Percentiles rank a stretch among this genome's conserved stretches.
Conservation (phyloP, 2,888 invertebrate species). For the Nemapogon koenigi region DNA sequence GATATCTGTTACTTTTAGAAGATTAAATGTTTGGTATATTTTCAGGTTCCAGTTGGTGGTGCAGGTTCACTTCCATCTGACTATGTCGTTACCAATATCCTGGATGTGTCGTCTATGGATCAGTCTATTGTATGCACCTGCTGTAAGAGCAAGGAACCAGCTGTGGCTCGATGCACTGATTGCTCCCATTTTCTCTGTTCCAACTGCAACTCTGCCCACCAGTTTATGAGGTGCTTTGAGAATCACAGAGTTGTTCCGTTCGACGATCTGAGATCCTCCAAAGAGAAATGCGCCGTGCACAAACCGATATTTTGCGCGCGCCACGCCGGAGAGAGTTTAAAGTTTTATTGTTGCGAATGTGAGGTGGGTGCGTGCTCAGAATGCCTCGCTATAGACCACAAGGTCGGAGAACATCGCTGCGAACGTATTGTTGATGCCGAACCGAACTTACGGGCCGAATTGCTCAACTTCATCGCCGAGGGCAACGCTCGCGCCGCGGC, state of each 20-base stretch:
- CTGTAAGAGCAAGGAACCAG: conserved; percentile 94
- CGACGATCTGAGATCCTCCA: conserved; percentile 82
- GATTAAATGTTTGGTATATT: no score
- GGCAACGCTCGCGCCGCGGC: conserved; percentile 77
- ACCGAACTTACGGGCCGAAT: conserved; percentile 76
- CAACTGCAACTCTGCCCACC: conserved; percentile 94
- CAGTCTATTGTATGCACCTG: conserved; percentile 84
- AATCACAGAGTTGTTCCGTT: conserved; percentile 90
- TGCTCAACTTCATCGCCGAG: conserved; percentile 76
- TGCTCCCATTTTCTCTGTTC: conserved; percentile 94
- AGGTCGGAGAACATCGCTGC: conserved; percentile 82
- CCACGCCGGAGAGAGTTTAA: conserved; percentile 84
- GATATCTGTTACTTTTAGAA: no score
- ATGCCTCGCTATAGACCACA: conserved; percentile 84
- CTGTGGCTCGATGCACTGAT: conserved; percentile 92
- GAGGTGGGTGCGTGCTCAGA: conserved; percentile 88
- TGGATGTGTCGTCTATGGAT: conserved; percentile 82
- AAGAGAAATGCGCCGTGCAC: conserved; percentile 83
- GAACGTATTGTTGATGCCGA: conserved; percentile 85
- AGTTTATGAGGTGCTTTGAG: conserved; percentile 97
- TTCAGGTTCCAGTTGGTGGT: conserved; percentile 77
- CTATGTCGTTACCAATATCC: conserved; percentile 84
- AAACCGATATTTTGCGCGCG: conserved; percentile 86
- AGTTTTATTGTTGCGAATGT: conserved; percentile 89
- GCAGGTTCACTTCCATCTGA: conserved; percentile 84